These are phyloP conservation scores for Acrossocheilus wenchowensis DNA, from an alignment of 2,797 vertebrate genomes.

Conservation along the genomic window DNA sequence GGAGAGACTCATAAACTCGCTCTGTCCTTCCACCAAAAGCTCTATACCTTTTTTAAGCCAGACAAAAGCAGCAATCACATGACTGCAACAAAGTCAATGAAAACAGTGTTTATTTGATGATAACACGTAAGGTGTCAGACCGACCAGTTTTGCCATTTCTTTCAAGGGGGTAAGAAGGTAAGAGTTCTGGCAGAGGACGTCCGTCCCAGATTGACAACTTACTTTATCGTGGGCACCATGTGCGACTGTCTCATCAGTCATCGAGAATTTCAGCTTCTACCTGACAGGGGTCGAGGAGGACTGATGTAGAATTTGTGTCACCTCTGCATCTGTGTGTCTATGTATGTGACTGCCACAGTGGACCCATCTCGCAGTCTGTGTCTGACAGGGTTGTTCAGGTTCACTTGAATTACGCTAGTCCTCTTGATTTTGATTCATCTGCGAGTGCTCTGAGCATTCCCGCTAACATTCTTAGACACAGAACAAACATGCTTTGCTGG, in stretches of 20 bases:
- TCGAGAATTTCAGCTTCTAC: slow-evolving; percentile 23
- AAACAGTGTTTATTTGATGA: slow-evolving; percentile 5
- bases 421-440: slow-evolving; percentile 37
- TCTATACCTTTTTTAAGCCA: slow-evolving; percentile 24
- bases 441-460: neutral
- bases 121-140: neutral
- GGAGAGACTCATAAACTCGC: slow-evolving; percentile 45
- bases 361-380: slow-evolving; percentile 55
- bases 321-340: slow-evolving; percentile 43
- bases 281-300: slow-evolving; percentile 35
- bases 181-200: slow-evolving; percentile 14
- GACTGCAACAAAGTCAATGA: slow-evolving; percentile 8
- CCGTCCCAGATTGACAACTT: slow-evolving; percentile 27
- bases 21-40: slow-evolving; percentile 30
- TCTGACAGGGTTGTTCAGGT: slow-evolving; percentile 57
- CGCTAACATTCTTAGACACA: slow-evolving; percentile 2
- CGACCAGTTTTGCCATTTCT: slow-evolving; percentile 15
- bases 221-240: slow-evolving; percentile 39
- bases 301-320: slow-evolving; percentile 51
- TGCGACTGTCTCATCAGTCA: slow-evolving; percentile 44
- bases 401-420: slow-evolving; percentile 60
- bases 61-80: slow-evolving; percentile 23
- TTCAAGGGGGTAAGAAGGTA: slow-evolving; percentile 6
- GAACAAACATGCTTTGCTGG: slow-evolving; percentile 11
- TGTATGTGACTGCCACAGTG: slow-evolving; percentile 21